Evolutionary conservation across 2,797 vertebrate species (phyloP).

Genomic region (Onychomys torridus): DNA sequence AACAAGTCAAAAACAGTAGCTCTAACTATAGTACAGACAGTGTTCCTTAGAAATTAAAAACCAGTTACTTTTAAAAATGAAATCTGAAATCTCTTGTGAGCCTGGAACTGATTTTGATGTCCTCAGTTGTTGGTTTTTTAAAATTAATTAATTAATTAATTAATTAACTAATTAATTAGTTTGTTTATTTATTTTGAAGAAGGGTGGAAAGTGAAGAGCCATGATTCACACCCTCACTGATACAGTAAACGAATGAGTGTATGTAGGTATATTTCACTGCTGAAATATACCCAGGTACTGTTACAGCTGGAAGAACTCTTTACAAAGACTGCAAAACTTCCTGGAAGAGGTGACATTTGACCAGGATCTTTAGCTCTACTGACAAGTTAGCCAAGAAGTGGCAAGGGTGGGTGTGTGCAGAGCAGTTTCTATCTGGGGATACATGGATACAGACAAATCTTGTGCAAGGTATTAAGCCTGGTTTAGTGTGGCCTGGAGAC

Average conservation of each 20-base stretch:
- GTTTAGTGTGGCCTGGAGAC: neutral
- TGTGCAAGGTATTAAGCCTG: neutral
- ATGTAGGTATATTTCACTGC: neutral
- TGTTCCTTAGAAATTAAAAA: conserved; percentile 19
- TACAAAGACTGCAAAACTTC: neutral
- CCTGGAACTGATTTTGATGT: neutral
- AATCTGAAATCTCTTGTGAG: neutral
- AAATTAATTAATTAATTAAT: too few relatives aligned
- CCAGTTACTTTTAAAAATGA: neutral
- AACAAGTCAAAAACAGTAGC: neutral
- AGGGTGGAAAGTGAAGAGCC: neutral
- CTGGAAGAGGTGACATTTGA: neutral
- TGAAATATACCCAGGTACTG: neutral
- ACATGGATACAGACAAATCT: neutral
- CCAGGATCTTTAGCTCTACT: neutral
- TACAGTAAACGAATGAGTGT: neutral
- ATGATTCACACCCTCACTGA: neutral
- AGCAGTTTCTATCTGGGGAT: neutral
- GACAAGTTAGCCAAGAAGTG: neutral
- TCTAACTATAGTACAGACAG: neutral
- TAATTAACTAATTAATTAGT: fast-evolving
- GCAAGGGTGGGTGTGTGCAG: too few relatives aligned
- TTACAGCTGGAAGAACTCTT: neutral
- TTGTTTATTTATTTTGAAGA: neutral
- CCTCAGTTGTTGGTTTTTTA: neutral